phyloP scores from a whole-genome alignment of 2,888 invertebrate species.

The Cosmorhoe ocellata region DNA sequence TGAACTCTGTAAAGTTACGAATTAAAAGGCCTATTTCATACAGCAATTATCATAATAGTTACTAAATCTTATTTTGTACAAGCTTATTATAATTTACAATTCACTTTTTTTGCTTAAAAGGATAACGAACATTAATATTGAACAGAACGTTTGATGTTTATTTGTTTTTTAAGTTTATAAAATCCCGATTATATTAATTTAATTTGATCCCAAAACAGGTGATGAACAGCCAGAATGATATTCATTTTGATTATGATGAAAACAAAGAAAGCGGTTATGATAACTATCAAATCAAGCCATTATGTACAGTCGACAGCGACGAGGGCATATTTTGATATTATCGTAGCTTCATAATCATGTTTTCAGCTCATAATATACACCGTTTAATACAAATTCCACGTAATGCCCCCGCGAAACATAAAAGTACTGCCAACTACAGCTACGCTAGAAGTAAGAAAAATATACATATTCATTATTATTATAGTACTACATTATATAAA shows the following conservation, averaged over 20 bases:
- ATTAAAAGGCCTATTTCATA: background rate
- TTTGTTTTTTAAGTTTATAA: slow-evolving; percentile 29
- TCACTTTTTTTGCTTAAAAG: slow-evolving; percentile 21
- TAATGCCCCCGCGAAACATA: slow-evolving; percentile 19
- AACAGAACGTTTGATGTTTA: slow-evolving; percentile 8
- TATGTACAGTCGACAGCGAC: slow-evolving; percentile 34
- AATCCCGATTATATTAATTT: slow-evolving; percentile 40
- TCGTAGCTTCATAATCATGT: too few species aligned
- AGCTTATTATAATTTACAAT: slow-evolving; percentile 34
- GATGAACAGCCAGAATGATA: slow-evolving; percentile 53
- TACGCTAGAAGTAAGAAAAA: slow-evolving; percentile 77
- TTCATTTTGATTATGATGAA: slow-evolving; percentile 42
- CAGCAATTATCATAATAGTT: slow-evolving; percentile 18
- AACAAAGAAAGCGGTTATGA: slow-evolving; percentile 42
- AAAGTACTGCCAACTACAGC: slow-evolving; percentile 49
- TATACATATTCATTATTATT: slow-evolving; percentile 58
- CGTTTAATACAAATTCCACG: background rate
- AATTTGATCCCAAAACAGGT: slow-evolving; percentile 75
- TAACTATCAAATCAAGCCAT: slow-evolving; percentile 43
- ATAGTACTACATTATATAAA: slow-evolving; percentile 72
- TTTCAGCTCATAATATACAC: too few species aligned
- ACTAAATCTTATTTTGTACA: slow-evolving; percentile 27
- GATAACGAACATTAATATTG: slow-evolving; percentile 1
- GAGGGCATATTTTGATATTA: background rate
- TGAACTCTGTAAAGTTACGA: background rate